Evolutionary conservation across 2,797 vertebrate genomes (phyloP).

Genomic region (Sitta carolinensis): DNA sequence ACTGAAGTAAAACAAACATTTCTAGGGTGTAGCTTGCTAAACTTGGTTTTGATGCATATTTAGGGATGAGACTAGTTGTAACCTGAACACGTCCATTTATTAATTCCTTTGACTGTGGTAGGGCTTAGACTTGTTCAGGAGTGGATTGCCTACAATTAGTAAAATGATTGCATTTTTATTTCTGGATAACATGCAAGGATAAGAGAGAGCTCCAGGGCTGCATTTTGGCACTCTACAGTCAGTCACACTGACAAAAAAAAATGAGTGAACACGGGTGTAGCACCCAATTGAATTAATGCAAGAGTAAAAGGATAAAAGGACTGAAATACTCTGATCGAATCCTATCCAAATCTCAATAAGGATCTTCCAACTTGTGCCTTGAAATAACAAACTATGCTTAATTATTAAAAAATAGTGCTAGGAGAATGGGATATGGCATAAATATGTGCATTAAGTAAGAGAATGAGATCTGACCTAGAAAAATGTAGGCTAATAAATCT

Average conservation of each 20-base stretch:
- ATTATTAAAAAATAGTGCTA: not conserved
- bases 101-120: not conserved
- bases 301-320: not conserved
- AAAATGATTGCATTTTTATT: not conserved
- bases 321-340: not conserved
- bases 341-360: not conserved
- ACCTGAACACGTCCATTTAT: not conserved
- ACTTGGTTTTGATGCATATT: not conserved
- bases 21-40: not conserved
- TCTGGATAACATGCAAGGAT: not conserved
- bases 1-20: not conserved
- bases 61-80: not conserved
- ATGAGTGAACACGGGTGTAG: not conserved
- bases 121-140: not conserved
- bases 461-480: slow-evolving; percentile 31
- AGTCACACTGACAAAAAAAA: not conserved
- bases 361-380: not conserved
- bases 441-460: not conserved
- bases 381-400: not conserved
- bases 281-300: not conserved
- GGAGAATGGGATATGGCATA: not conserved
- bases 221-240: not conserved
- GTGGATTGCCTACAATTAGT: not conserved
- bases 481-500: slow-evolving; percentile 55
- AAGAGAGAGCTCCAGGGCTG: not conserved